Evolutionary conservation across 2,113 vertebrate genomes (phyloP), one percentile per base, ranked within the genome.

Genomic region (Suncus etruscus): DNA sequence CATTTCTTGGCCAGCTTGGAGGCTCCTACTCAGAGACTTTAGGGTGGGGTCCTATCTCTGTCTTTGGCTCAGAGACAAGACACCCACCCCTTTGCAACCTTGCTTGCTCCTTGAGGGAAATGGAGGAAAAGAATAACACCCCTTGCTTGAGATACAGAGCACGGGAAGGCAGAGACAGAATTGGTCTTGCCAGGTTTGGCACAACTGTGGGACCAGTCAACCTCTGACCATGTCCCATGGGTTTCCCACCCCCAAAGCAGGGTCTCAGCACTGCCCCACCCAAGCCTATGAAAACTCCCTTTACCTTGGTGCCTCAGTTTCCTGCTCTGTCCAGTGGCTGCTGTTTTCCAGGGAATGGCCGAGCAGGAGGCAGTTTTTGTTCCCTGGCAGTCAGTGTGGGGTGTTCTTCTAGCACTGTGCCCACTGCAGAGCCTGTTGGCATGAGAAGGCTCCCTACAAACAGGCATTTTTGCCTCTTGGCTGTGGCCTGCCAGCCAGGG

Each of bases 381-480:
- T 18, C n/a, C 25, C 0, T 12, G 73, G 32, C 3, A 4, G 31
- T 10, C 22, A 50, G 29, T 20, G 5, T 22, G 58, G 58, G 58
- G 58, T 20, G 6, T 8, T 16, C 16, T 75, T 27, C 10, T 3
- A 8, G 4, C 11, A 14, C 0, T 1, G 1, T 15, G n/a, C 65
- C 61, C 29, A 18, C 61, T 73, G 6, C 50, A 45, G 63, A 31
- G 9, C 12, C 73, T 32, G 63, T 0, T 0, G 25, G 15, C 24
- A 32, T 1, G 6, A 48, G 81, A 20, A 39, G 89, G 76, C 31
- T 2, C 31, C 39, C 39, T 8, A 9, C 63, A 25, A 51, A 31
- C 1, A 18, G 54, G 54, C 54, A 16, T 45, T 11, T 3, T 12
- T 68, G 7, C 11, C 47, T 58, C 15, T 16, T 16, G 15, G 54